Conservation (phyloP, 2,888 invertebrate species). For the Panopea generosa region DNA sequence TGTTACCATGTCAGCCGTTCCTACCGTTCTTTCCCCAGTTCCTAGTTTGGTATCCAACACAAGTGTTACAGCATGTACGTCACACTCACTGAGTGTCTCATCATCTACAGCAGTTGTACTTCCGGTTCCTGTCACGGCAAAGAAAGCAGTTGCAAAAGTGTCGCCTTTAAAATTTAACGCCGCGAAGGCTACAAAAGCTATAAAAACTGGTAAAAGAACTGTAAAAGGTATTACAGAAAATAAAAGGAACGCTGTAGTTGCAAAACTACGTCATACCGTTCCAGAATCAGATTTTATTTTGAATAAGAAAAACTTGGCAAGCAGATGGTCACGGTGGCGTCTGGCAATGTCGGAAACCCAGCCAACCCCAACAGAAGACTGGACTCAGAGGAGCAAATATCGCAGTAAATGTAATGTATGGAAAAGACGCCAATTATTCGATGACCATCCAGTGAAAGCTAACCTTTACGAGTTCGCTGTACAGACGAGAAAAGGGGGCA, state of each 20-base stretch:
- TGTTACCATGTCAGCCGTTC: background rate
- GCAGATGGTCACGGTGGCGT: slow-evolving; percentile 72
- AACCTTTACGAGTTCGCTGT: slow-evolving; percentile 1
- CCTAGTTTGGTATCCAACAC: background rate
- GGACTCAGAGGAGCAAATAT: slow-evolving; percentile 2
- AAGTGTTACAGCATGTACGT: background rate
- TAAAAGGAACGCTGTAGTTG: background rate
- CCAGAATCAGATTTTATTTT: slow-evolving; percentile 66
- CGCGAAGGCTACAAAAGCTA: no score
- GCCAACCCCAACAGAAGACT: slow-evolving; percentile 4
- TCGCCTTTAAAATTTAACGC: no score
- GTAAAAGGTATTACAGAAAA: background rate
- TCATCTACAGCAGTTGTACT: slow-evolving; percentile 12
- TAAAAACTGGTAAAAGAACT: background rate
- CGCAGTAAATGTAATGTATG: background rate
- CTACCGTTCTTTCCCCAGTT: background rate
- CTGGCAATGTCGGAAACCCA: slow-evolving; percentile 46
- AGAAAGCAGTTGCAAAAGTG: background rate
- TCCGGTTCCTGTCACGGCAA: slow-evolving; percentile 5
- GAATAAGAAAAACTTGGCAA: slow-evolving; percentile 42
- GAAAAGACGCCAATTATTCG: background rate
- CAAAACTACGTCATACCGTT: slow-evolving; percentile 64
- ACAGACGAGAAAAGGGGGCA: slow-evolving; percentile 60
- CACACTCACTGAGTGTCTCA: background rate
- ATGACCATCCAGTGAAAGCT: background rate